Percentiles rank a stretch among this genome's conserved stretches.
Conservation (phyloP, 1,140 invertebrate species). For the Pseudobourletiella spinata region DNA sequence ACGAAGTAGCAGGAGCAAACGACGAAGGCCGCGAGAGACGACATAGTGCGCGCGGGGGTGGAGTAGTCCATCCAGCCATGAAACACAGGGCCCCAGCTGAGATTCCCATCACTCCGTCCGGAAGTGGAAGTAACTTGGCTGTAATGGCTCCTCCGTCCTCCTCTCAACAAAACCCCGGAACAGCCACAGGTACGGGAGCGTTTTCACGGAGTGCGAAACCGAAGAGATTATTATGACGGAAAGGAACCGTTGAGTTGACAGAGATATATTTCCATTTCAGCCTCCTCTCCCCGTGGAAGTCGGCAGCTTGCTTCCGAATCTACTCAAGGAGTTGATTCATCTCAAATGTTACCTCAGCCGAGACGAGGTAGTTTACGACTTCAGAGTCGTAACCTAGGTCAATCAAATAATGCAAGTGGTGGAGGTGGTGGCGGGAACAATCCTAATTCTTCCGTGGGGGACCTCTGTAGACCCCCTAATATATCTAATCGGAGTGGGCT, state of each 20-base stretch:
- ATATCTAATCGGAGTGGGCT: slow-evolving; percentile 8
- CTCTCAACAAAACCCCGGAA: slow-evolving; percentile 16
- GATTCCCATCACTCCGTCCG: slow-evolving; percentile 31
- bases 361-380: slow-evolving; percentile 29
- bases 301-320: slow-evolving; percentile 18
- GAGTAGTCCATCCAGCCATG: slow-evolving; percentile 7
- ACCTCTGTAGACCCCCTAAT: slow-evolving; percentile 8
- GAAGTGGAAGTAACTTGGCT: slow-evolving; percentile 31
- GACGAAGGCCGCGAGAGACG: slow-evolving; percentile 37
- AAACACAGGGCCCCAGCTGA: slow-evolving; percentile 18
- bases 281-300: slow-evolving; percentile 29
- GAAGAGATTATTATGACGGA: neutral
- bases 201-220: slow-evolving; percentile 15
- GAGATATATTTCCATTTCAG: neutral
- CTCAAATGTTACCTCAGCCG: slow-evolving; percentile 20
- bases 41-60: slow-evolving; percentile 31
- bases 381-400: slow-evolving; percentile 22
- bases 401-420: slow-evolving; percentile 11
- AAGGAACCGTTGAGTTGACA: too few relatives aligned
- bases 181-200: slow-evolving; percentile 14
- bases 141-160: slow-evolving; percentile 27
- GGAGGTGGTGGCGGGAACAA: slow-evolving; percentile 14
- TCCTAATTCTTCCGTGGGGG: slow-evolving; percentile 14
- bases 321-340: neutral
- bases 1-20: slow-evolving; percentile 20